Conservation (phyloP, 2,113 vertebrate genomes). For the Turnix velox region DNA sequence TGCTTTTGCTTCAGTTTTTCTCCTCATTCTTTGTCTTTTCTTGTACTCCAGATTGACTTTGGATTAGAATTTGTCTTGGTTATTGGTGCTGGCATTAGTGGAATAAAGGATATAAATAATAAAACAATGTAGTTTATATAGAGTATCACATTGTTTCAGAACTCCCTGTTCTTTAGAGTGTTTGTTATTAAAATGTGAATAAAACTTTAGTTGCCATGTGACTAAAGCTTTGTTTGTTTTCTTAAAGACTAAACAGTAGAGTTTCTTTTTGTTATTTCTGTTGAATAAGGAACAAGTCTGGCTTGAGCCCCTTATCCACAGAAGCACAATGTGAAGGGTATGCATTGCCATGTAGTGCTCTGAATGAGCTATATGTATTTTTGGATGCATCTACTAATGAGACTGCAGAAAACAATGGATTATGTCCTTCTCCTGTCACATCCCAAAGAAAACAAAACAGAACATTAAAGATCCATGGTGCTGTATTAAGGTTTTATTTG, state of each 20-base stretch:
- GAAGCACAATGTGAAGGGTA: background rate
- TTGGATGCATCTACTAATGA: background rate
- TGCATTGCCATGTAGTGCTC: rapidly evolving
- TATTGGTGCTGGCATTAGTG: background rate
- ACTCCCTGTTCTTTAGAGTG: background rate
- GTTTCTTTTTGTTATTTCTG: background rate
- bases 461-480: background rate
- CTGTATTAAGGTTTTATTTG: background rate
- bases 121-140: background rate
- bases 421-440: background rate
- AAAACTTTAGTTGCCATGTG: background rate
- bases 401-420: background rate
- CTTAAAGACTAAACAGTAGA: background rate
- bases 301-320: background rate
- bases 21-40: background rate
- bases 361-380: background rate
- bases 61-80: background rate
- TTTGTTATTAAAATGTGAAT: background rate
- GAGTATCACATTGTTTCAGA: background rate
- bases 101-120: background rate
- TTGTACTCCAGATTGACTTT: background rate
- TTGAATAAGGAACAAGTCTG: background rate
- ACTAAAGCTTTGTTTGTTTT: background rate
- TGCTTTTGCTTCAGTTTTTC: background rate
- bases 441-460: background rate